Evolutionary conservation across 2,888 invertebrate species (phyloP).

Genomic region (Ypsolopha sequella): DNA sequence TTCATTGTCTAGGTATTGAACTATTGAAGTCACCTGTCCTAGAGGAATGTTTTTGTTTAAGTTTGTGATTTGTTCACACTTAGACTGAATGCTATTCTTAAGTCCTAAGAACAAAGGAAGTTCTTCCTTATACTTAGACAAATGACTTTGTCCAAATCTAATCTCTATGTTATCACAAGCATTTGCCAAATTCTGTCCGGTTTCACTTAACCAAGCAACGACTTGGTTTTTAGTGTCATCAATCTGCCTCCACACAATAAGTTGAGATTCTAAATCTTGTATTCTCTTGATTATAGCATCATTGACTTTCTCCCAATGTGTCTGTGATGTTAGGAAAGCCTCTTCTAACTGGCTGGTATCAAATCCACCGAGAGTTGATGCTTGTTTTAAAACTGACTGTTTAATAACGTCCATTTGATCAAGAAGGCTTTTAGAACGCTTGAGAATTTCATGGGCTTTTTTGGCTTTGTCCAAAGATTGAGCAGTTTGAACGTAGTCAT

Average conservation of each 20-base stretch:
- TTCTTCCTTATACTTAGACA: conserved; percentile 89
- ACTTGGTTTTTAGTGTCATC: conserved; percentile 88
- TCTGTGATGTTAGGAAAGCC: conserved; percentile 73
- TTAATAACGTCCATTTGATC: conserved; percentile 85
- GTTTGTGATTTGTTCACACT: conserved; percentile 83
- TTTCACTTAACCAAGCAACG: conserved; percentile 86
- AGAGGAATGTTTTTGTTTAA: conserved; percentile 80
- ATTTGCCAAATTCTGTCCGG: conserved; percentile 80
- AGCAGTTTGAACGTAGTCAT: conserved; percentile 79
- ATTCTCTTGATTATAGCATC: conserved; percentile 79
- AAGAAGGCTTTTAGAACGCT: conserved; percentile 79
- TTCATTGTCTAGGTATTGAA: conserved; percentile 78
- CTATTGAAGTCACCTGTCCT: conserved; percentile 76
- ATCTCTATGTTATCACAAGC: conserved; percentile 85
- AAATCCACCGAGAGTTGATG: conserved; percentile 76
- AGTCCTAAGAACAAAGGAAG: conserved; percentile 82
- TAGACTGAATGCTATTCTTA: conserved; percentile 81
- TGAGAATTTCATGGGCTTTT: conserved; percentile 79
- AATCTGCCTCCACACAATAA: conserved; percentile 94
- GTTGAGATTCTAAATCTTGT: conserved; percentile 88
- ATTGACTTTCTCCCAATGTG: conserved; percentile 78
- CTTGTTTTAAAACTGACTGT: conserved; percentile 77
- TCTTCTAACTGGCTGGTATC: conserved; percentile 71
- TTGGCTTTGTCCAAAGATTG: conserved; percentile 80
- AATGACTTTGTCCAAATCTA: conserved; percentile 81